A percentile compares a stretch with the other conserved stretches of the same genome.
Conservation (phyloP, 1,140 invertebrate species). For the Octopus sinensis region DNA sequence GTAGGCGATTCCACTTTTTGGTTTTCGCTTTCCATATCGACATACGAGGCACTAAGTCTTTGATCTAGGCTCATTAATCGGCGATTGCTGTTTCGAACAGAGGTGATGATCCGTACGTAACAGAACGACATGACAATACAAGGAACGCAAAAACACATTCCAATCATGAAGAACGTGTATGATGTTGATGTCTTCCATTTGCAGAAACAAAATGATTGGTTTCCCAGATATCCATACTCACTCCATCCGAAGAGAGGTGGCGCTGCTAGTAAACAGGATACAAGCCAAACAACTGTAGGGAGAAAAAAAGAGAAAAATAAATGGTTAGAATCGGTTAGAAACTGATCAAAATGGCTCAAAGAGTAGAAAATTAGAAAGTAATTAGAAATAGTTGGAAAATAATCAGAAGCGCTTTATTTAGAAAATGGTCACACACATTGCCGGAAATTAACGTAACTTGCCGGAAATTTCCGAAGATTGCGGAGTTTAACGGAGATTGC, state of each 20-base stretch:
- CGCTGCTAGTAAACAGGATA: constrained; percentile 25
- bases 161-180: constrained; percentile 44
- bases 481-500: too few species aligned
- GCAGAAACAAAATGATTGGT: constrained; percentile 41
- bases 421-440: too few species aligned
- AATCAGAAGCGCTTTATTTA: too few species aligned
- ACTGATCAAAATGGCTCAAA: too few species aligned
- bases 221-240: constrained; percentile 27
- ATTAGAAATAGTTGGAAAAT: too few species aligned
- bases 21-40: not conserved
- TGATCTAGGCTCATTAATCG: not conserved
- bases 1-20: not conserved
- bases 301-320: constrained; percentile 23
- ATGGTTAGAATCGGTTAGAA: not conserved
- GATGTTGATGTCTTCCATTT: constrained; percentile 35
- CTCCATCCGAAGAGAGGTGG: constrained; percentile 33
- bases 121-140: constrained; percentile 39
- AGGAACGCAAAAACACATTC: constrained; percentile 41
- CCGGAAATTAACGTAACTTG: too few species aligned
- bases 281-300: constrained; percentile 31
- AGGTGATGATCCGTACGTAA: constrained; percentile 28
- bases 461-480: too few species aligned
- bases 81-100: constrained; percentile 27
- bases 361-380: too few species aligned
- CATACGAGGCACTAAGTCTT: constrained; percentile 1